Base-by-base conservation (phyloP, 2,888 invertebrate genomes). In the Melitaea athalia region DNA sequence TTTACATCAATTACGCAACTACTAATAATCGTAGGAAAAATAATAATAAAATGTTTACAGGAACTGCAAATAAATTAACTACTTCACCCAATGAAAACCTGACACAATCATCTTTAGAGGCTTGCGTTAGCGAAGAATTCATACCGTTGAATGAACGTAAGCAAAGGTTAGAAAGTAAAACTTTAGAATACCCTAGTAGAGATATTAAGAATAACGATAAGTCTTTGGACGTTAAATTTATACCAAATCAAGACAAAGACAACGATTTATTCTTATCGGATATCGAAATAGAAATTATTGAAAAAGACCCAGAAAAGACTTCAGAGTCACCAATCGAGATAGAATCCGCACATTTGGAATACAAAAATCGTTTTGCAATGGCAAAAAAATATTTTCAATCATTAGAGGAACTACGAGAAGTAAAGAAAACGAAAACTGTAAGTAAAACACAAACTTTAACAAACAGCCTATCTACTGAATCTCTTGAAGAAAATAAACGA, bases 361-460 rank as follows among this genome's bases (percentile, higher is more conserved):
- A 91, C 75, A 93, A 92, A 80, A 87, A 89, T 71, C 84, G 93
- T 50, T 93, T 93, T 70, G 87, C 90, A 79, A 77, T 82, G 74
- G 93, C 93, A 15, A 93, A 91, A 76, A 82, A 91, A 78, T 93
- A 86, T 74, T 93, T 93, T 70, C 89, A 93, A 76, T 92, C 92
- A 2, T 77, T 93, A 59, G 93, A 93, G 82, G 91, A 91, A 73
- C 75, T 91, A 8, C 81, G 86, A 67, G 85, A 84, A 69, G 74
- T 78, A 5, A 89, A 83, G 70, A 89, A 83, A 67, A 80, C 83
- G 12, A 76, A 80, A 60, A 89, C 89, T 78, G 71, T 86, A 10
- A 92, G 89, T 73, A 92, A 91, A 83, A 91, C 89, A 70, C 87
- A 92, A 83, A 72, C 84, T 72, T 74, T 91, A 67, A 74, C 89